phyloP scores from a whole-genome alignment of 2,797 vertebrate genomes.

The Bradypus variegatus region DNA sequence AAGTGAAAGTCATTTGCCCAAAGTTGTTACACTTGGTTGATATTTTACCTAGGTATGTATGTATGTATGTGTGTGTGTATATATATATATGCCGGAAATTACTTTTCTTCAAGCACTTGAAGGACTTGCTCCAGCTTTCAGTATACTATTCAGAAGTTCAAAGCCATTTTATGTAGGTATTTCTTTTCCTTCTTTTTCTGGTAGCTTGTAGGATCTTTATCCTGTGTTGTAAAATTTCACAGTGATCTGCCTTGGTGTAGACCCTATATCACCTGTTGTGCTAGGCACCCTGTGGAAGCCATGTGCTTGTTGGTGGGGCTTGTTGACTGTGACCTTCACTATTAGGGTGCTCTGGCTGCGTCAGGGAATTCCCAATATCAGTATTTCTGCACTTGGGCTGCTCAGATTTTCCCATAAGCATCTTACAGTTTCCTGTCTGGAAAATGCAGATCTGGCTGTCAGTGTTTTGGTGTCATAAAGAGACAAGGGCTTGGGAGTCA shows the following conservation, averaged over 20 bases:
- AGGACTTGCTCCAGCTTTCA: not conserved
- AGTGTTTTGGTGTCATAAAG: not conserved
- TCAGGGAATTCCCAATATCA: not conserved
- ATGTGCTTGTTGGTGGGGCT: not conserved
- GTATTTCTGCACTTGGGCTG: not conserved
- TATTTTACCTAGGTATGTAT: not conserved
- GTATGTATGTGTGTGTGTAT: not conserved
- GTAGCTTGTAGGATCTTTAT: not conserved
- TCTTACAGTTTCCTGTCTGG: not conserved
- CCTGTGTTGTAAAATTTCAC: not conserved
- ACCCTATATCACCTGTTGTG: accelerated
- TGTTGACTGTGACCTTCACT: not conserved
- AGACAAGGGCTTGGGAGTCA: not conserved
- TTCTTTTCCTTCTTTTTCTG: not conserved
- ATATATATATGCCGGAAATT: not conserved
- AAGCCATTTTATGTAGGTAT: not conserved
- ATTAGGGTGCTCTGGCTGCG: accelerated
- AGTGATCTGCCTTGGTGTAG: not conserved
- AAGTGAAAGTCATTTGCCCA: not conserved
- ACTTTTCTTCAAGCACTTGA: not conserved
- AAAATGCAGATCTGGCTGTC: not conserved
- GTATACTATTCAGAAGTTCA: not conserved
- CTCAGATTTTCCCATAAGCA: not conserved
- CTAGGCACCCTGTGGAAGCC: not conserved
- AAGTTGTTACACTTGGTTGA: not conserved